Percentiles rank a stretch among this genome's conserved stretches.
These are phyloP conservation scores for Acanthopleura granulata DNA, from an alignment of 2,888 invertebrate species.

Conservation along the genomic window DNA sequence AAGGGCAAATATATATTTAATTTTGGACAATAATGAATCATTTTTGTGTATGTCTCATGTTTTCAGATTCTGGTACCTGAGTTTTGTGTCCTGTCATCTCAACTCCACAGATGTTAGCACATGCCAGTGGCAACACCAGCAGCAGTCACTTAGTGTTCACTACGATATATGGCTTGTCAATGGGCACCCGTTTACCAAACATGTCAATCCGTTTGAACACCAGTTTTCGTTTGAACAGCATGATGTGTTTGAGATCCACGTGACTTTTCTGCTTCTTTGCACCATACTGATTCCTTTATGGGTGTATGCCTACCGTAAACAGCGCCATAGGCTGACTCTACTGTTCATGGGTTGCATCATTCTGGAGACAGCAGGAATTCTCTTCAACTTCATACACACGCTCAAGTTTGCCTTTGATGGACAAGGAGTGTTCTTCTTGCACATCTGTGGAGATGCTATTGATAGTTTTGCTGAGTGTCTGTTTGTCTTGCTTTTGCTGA, in stretches of 20 bases:
- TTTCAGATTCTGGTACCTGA: constrained; percentile 93
- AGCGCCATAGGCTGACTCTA: constrained; percentile 91
- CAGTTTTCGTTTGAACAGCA: constrained; percentile 94
- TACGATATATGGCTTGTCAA: constrained; percentile 98
- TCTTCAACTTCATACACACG: constrained; percentile 89
- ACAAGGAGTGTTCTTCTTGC: constrained; percentile 84
- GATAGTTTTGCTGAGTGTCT: constrained; percentile 92
- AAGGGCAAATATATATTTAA: too few species aligned
- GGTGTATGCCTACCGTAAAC: constrained; percentile 88
- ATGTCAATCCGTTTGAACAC: constrained; percentile 84
- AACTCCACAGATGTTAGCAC: constrained; percentile 66
- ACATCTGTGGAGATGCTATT: constrained; percentile 90
- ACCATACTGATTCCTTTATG: constrained; percentile 89
- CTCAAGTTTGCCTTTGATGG: constrained; percentile 93
- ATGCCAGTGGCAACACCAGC: constrained; percentile 55
- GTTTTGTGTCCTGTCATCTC: constrained; percentile 91
- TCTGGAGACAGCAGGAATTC: constrained; percentile 87
- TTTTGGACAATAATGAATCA: too few species aligned
- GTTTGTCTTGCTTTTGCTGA: constrained; percentile 90
- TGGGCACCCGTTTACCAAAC: constrained; percentile 89
- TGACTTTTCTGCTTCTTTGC: constrained; percentile 88
- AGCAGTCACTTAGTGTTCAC: constrained; percentile 71
- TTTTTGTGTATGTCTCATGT: not conserved
- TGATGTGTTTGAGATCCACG: constrained; percentile 90
- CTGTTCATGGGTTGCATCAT: constrained; percentile 89